These are phyloP conservation scores for Prunella himalayana DNA, from an alignment of 2,113 vertebrate species.

Conservation along the genomic window DNA sequence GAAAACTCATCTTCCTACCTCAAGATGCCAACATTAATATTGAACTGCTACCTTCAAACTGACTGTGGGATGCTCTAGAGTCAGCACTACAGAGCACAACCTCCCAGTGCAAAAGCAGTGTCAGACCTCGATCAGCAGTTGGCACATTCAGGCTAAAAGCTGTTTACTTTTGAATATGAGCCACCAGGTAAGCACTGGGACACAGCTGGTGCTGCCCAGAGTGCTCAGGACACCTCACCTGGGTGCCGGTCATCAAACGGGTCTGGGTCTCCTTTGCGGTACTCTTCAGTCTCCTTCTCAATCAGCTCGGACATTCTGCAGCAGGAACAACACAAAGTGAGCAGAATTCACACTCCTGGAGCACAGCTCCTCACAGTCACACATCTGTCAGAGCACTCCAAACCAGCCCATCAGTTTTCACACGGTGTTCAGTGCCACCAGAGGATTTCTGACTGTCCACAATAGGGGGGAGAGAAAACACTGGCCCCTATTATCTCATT, in stretches of 20 bases:
- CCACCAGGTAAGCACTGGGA: neutral
- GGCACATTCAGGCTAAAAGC: neutral
- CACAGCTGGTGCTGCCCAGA: neutral
- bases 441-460: neutral
- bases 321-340: neutral
- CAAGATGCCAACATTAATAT: neutral
- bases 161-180: neutral
- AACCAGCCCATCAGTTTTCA: neutral
- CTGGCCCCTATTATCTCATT: neutral
- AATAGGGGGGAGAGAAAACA: neutral
- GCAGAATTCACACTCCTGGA: neutral
- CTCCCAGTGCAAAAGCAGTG: neutral
- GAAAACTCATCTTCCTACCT: neutral
- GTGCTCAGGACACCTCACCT: conserved; percentile 71
- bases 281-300: conserved; percentile 96
- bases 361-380: neutral
- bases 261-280: conserved; percentile 96
- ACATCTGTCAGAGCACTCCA: neutral
- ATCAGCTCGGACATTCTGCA: conserved; percentile 95
- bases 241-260: conserved; percentile 98
- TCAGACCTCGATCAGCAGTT: neutral
- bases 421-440: neutral
- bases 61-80: neutral
- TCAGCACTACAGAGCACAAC: neutral
- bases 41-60: neutral